A percentile compares a stretch with the other conserved stretches of the same genome.
These are phyloP conservation scores for Phoeniculus purpureus DNA, from an alignment of 2,797 vertebrate genomes.

Conservation along the genomic window DNA sequence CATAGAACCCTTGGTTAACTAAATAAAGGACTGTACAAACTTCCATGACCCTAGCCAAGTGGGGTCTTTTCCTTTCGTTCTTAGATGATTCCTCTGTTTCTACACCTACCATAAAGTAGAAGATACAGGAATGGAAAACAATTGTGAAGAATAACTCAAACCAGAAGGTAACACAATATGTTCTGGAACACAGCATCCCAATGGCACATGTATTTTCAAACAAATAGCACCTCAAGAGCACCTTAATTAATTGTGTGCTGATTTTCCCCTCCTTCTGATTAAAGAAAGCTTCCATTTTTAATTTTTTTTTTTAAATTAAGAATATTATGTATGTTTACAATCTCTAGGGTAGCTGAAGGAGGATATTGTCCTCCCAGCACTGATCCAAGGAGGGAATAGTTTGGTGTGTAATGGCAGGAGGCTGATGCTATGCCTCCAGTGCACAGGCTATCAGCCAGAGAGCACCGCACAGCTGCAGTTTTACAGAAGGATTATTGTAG, in stretches of 20 bases:
- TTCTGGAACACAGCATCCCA: not conserved
- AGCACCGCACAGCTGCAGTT: constrained; percentile 33
- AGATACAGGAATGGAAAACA: not conserved
- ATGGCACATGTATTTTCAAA: not conserved
- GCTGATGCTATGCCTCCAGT: not conserved
- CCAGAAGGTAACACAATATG: not conserved
- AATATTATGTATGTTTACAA: not conserved
- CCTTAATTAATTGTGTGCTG: not conserved
- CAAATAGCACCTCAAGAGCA: not conserved
- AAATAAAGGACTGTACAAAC: constrained; percentile 41
- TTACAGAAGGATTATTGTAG: constrained; percentile 5
- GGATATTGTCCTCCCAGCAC: not conserved
- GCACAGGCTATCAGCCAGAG: constrained; percentile 16
- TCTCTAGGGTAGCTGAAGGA: not conserved
- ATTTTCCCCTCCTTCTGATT: not conserved
- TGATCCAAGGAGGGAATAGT: not conserved
- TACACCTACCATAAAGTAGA: not conserved
- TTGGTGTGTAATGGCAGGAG: not conserved
- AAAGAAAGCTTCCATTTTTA: not conserved
- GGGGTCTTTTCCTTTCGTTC: not conserved
- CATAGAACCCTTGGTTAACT: constrained; percentile 32
- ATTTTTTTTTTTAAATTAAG: not conserved
- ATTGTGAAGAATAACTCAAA: not conserved
- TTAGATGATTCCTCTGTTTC: not conserved
- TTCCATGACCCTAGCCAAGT: not conserved